phyloP scores from a whole-genome alignment of 2,888 invertebrate genomes.

The Anthophora plumipes region DNA sequence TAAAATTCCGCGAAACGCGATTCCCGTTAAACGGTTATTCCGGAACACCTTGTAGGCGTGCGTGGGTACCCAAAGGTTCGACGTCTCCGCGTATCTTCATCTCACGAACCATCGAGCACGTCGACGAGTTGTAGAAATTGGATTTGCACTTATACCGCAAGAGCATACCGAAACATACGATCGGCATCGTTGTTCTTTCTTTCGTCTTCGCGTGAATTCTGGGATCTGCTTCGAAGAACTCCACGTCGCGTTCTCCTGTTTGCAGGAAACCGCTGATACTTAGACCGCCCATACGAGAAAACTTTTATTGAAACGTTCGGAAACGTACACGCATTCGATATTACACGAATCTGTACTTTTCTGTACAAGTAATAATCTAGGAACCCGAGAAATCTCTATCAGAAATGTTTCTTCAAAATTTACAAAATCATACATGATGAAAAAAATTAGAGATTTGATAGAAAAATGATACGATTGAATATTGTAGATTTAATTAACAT shows the following conservation, averaged over 20 bases:
- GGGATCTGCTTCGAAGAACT: slow-evolving; percentile 28
- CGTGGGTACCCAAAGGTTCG: slow-evolving; percentile 32
- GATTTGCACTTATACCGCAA: slow-evolving; percentile 60
- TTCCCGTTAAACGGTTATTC: slow-evolving; percentile 7
- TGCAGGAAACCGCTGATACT: background rate
- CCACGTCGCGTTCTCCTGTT: background rate
- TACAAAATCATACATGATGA: too few relatives aligned
- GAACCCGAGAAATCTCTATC: too few relatives aligned
- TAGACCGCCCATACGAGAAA: background rate
- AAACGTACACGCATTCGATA: background rate
- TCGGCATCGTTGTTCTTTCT: slow-evolving; percentile 33
- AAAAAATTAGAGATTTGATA: too few relatives aligned
- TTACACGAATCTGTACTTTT: too few relatives aligned
- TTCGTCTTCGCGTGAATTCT: slow-evolving; percentile 48
- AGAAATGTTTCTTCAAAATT: too few relatives aligned
- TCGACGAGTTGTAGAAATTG: slow-evolving; percentile 65
- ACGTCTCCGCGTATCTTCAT: slow-evolving; percentile 48
- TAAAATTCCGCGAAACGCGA: background rate
- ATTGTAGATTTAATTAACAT: too few relatives aligned
- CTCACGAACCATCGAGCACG: slow-evolving; percentile 63
- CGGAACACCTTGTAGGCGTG: slow-evolving; percentile 38
- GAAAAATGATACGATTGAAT: too few relatives aligned
- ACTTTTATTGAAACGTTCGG: slow-evolving; percentile 21
- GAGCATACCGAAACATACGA: slow-evolving; percentile 22
- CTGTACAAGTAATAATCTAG: too few relatives aligned